These are phyloP conservation scores for Macaca nemestrina DNA, from an alignment of 2,113 vertebrate genomes.

Conservation along the genomic window DNA sequence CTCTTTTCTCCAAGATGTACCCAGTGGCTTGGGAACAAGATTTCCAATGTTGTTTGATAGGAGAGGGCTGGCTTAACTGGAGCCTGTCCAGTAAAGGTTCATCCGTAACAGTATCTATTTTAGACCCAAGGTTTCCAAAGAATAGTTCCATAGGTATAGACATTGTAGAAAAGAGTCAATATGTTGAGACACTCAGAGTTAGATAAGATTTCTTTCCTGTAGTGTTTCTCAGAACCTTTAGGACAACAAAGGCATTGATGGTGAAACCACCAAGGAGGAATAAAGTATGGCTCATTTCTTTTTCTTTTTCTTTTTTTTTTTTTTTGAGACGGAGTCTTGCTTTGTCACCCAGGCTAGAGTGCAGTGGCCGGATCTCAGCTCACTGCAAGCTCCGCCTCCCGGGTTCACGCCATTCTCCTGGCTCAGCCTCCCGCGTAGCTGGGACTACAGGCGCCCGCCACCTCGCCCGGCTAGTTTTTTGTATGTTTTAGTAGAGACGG, in stretches of 20 bases:
- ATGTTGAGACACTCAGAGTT: background rate
- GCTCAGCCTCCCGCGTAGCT: too few relatives aligned
- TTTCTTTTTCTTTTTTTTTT: constrained; percentile 14
- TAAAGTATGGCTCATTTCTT: background rate
- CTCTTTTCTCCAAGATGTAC: background rate
- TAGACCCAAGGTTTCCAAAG: background rate
- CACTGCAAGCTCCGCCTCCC: too few relatives aligned
- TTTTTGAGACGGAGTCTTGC: too few relatives aligned
- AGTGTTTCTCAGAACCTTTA: background rate
- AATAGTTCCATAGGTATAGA: background rate
- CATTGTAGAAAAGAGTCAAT: background rate
- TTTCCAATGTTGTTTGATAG: background rate
- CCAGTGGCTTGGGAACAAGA: background rate
- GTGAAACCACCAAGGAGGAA: background rate
- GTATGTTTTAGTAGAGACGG: too few relatives aligned
- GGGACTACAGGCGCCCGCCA: too few relatives aligned
- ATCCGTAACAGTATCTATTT: background rate
- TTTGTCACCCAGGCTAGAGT: too few relatives aligned
- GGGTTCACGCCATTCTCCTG: too few relatives aligned
- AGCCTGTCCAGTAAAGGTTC: background rate
- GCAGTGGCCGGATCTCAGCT: too few relatives aligned
- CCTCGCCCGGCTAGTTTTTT: too few relatives aligned
- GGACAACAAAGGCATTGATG: background rate
- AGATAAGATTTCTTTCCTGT: background rate
- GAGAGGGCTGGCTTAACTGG: background rate